A percentile compares a stretch with the other conserved stretches of the same genome.
Conservation (phyloP, 2,113 vertebrate genomes). For the Spea multiplicata region DNA sequence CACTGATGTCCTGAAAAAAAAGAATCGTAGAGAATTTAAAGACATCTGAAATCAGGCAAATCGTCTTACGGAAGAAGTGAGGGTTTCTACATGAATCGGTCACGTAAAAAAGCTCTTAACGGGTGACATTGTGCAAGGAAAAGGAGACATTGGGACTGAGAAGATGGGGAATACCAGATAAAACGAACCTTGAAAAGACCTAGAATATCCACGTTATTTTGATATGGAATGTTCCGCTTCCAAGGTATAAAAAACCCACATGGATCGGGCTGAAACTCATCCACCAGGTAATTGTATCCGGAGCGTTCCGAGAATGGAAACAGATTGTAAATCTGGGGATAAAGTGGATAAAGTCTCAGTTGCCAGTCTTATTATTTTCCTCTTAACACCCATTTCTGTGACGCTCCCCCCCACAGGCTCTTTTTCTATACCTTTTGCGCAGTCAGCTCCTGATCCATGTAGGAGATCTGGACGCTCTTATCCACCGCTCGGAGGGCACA, state of each 20-base stretch:
- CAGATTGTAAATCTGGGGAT: slow-evolving; percentile 53
- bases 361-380: background rate
- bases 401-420: too few species aligned
- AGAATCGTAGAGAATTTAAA: background rate
- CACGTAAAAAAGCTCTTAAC: background rate
- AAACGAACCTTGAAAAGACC: slow-evolving; percentile 53
- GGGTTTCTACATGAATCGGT: background rate
- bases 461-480: slow-evolving; percentile 60
- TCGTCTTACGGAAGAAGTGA: too few species aligned
- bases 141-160: background rate
- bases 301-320: slow-evolving; percentile 46
- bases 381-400: background rate
- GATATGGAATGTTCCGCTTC: background rate
- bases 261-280: slow-evolving; percentile 43
- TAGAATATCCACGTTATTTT: slow-evolving; percentile 50
- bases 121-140: background rate
- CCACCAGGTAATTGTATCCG: slow-evolving; percentile 45
- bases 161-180: background rate
- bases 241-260: slow-evolving; percentile 3
- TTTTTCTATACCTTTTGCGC: slow-evolving; percentile 53
- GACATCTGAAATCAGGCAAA: background rate
- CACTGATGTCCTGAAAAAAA: slow-evolving; percentile 53
- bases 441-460: slow-evolving; percentile 64
- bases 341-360: background rate
- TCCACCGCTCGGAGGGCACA: slow-evolving; percentile 75